These are phyloP conservation scores for Lasiommata megera DNA, from an alignment of 2,888 invertebrate genomes.

Conservation along the genomic window DNA sequence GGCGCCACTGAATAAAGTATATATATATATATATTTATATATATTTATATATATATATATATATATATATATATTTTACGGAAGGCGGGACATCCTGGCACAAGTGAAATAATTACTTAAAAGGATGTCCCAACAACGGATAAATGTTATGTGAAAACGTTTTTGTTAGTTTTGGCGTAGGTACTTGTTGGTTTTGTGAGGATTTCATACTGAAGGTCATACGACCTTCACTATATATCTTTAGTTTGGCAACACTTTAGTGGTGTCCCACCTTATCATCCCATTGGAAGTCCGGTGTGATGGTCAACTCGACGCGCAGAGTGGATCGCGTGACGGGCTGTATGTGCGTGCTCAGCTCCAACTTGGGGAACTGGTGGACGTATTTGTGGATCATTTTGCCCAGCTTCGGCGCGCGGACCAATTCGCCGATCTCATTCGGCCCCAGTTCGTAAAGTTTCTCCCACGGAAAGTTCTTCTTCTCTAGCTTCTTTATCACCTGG, in stretches of 20 bases:
- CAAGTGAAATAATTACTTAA: no score
- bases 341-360: conserved; percentile 97
- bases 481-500: conserved; percentile 92
- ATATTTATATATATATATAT: no score
- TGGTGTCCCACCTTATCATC: conserved; percentile 89
- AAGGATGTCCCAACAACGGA: no score
- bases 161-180: no score
- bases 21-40: no score
- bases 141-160: no score
- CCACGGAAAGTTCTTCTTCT: conserved; percentile 98
- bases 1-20: no score
- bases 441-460: conserved; percentile 97
- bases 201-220: no score
- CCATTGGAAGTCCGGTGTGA: conserved; percentile 99
- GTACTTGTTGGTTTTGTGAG: no score
- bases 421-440: conserved; percentile 98
- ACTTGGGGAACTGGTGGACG: conserved; percentile 97
- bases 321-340: conserved; percentile 98
- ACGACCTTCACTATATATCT: no score
- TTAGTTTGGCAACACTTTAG: not conserved
- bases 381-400: conserved; percentile 97
- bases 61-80: no score
- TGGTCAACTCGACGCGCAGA: conserved; percentile 96
- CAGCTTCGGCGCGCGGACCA: conserved; percentile 92
- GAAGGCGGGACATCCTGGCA: no score